Evolutionary conservation across 2,888 invertebrate genomes (phyloP), one percentile per base, ranked within the genome.

Genomic region (Hofmannophila pseudospretella): DNA sequence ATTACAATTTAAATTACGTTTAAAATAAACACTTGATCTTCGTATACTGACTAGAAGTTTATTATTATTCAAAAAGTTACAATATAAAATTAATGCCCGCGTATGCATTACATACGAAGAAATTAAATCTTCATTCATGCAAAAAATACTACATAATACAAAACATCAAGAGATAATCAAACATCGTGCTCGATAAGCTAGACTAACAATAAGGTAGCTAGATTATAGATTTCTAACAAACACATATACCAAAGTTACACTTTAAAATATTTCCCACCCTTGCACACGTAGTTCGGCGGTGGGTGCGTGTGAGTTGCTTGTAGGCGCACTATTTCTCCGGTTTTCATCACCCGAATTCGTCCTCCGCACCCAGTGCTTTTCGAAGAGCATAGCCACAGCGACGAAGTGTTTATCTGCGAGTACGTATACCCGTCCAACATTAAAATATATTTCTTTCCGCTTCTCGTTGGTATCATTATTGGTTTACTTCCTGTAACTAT

Each of bases 381-480:
- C 27, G 3, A 61, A 4, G 65, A 66, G 40, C 71, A 69, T 7
- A 58, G 40, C 68, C 67, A 70, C 16, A 51, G 45, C 0, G 34
- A 27, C n/a, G 52, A 47, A 20, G 59, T 51, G 49, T 67, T 66
- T 11, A 66, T 56, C 44, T 69, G 68, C 9, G 65, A 69, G 39
- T 60, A 73, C 7, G 68, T 72, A 44, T 59, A 70, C 5, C 54
- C 49, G 10, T 63, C 51, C 32, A 69, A 25, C 59, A 67, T 58
- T 8, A 70, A 40, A 1, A 67, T 47, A 14, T 13, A 47, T 36
- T 65, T 66, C 38, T 60, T 67, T 4, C 61, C 57, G 14, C 49
- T 51, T 2, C 51, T 45, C 0, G 61, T 58, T 4, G 64, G 64
- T 36, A 69, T 63, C 46, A 66, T 49, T 13, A 56, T 43, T 7